Evolutionary conservation across 2,888 invertebrate species (phyloP), one percentile per base, ranked within the genome.

Genomic region (Gnatocerus cornutus): DNA sequence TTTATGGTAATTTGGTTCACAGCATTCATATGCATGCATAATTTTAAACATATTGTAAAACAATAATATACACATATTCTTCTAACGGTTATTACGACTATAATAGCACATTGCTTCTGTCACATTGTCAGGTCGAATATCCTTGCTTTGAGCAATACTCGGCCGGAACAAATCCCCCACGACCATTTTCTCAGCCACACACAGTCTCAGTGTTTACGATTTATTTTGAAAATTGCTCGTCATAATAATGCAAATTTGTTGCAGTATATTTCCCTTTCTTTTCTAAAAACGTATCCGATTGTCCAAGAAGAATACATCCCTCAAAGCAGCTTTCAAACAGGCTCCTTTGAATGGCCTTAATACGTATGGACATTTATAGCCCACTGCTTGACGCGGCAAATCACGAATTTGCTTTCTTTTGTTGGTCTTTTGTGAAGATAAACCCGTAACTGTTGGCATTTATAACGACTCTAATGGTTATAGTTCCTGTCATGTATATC

Each of bases 341-440:
- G 69, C 68, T 69, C 52, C 69, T 66, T 62, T 71, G 45, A 78
- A 77, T 63, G 74, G 76, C 75, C 76, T 79, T 80, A 79, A 81
- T 80, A 77, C 80, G 78, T 75, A 80, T 75, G 80, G 81, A 81
- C 81, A 79, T 81, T 81, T 81, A 81, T 79, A 77, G 81, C 80
- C 76, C 76, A 77, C 76, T 74, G 79, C 78, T 81, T 80, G 80
- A 81, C 79, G 79, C 81, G 81, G 80, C 80, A 81, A 81, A 81
- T 81, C 81, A 80, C 81, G 80, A 81, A 81, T 81, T 81, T 81
- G 81, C 81, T 80, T 79, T 78, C 80, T 78, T 80, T 81, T 81
- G 81, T 81, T 78, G 77, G 72, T 68, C 78, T 78, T 78, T 80
- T 80, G 80, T 79, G 75, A 73, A 77, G 79, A 80, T 80, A 79